Percentiles rank a stretch among this genome's conserved stretches.
These are phyloP conservation scores for Drosophila asahinai DNA, from an alignment of 1,140 invertebrate genomes.

Conservation along the genomic window DNA sequence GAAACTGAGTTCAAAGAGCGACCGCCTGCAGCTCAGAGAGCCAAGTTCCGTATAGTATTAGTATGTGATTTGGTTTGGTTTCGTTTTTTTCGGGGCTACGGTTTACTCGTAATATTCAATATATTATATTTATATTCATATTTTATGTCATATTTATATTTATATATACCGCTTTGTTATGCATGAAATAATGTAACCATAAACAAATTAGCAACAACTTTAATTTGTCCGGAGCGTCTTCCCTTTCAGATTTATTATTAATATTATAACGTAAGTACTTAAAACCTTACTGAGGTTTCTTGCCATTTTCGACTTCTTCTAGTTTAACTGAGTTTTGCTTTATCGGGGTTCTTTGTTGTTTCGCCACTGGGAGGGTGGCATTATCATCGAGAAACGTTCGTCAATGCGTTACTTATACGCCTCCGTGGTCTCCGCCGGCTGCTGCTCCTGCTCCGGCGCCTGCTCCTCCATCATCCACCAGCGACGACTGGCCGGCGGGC, in stretches of 20 bases:
- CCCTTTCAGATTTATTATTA: constrained; percentile 59
- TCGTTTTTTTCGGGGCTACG: constrained; percentile 46
- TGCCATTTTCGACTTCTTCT: constrained; percentile 71
- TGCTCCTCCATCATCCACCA: constrained; percentile 61
- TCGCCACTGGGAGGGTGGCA: constrained; percentile 10
- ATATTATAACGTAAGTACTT: constrained; percentile 75
- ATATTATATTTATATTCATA: constrained; percentile 58
- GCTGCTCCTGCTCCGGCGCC: constrained; percentile 37
- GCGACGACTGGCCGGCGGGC: constrained; percentile 71
- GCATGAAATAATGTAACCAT: constrained; percentile 84
- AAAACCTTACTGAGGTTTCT: constrained; percentile 62
- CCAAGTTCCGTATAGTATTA: constrained; percentile 49
- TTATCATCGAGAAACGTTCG: constrained; percentile 43
- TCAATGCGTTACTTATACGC: constrained; percentile 62
- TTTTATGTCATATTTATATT: constrained; percentile 48
- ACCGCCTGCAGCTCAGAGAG: constrained; percentile 51
- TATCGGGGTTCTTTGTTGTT: constrained; percentile 34
- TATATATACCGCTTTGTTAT: constrained; percentile 61
- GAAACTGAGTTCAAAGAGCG: constrained; percentile 80
- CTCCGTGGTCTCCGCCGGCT: constrained; percentile 52
- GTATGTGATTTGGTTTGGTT: constrained; percentile 39
- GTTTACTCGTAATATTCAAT: constrained; percentile 55
- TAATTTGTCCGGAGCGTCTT: constrained; percentile 77
- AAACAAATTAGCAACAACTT: constrained; percentile 84
- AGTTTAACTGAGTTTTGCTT: constrained; percentile 71